Evolutionary conservation across 2,797 vertebrate genomes (phyloP).

Genomic region (Sciurus vulgaris): DNA sequence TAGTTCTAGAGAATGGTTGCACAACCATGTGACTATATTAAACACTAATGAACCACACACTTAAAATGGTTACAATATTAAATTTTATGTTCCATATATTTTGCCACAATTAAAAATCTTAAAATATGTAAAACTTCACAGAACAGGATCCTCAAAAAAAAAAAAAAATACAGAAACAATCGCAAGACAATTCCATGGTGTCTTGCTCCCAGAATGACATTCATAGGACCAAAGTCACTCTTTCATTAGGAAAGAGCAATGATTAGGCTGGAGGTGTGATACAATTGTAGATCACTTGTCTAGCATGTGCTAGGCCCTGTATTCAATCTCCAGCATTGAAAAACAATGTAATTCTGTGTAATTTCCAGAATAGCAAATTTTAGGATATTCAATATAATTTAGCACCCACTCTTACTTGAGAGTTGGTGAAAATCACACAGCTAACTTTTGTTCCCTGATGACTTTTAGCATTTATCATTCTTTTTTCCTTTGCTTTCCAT

Average conservation of each 20-base stretch:
- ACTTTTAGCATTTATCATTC: background rate
- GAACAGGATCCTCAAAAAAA: background rate
- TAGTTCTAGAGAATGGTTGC: background rate
- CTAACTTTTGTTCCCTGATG: slow-evolving; percentile 50
- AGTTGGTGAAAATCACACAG: background rate
- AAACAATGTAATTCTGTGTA: background rate
- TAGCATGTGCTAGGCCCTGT: background rate
- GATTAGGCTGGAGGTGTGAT: background rate
- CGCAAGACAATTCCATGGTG: background rate
- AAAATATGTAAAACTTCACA: background rate
- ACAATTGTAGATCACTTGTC: background rate
- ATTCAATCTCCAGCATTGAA: background rate
- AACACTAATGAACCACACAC: background rate
- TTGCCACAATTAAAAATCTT: background rate
- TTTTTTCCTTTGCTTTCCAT: background rate
- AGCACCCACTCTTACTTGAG: background rate
- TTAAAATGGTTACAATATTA: background rate
- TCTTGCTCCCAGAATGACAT: slow-evolving; percentile 4
- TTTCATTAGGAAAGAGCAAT: background rate
- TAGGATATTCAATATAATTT: background rate
- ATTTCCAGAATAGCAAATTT: slow-evolving; percentile 31
- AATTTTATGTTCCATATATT: background rate
- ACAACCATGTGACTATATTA: background rate
- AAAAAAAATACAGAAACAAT: slow-evolving; percentile 48
- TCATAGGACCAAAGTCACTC: background rate